Percentiles rank a stretch among this genome's conserved stretches.
Evolutionary conservation across 1,140 invertebrate species (phyloP).

Genomic region (Bombyx mori): DNA sequence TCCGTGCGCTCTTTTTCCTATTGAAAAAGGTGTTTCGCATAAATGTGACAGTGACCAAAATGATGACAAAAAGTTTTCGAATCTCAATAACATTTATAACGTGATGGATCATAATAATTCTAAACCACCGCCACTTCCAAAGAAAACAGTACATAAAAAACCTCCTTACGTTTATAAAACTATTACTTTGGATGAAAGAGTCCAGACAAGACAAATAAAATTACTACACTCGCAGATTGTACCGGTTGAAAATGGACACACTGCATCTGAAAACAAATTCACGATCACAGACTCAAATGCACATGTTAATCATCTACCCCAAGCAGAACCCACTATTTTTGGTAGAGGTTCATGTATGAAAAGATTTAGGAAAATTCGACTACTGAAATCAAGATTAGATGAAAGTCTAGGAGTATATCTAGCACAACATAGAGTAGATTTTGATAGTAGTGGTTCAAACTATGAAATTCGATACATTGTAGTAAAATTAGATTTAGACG

Average conservation of each 20-base stretch:
- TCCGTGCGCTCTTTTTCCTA: conserved; percentile 57
- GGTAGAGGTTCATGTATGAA: conserved; percentile 65
- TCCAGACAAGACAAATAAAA: conserved; percentile 68
- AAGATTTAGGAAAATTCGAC: conserved; percentile 71
- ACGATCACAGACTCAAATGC: conserved; percentile 7
- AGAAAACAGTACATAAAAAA: conserved; percentile 60
- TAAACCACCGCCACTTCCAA: conserved; percentile 62
- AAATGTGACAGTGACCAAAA: conserved; percentile 40
- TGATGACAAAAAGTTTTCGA: conserved; percentile 32
- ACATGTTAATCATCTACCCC: conserved; percentile 8
- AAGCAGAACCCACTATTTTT: conserved; percentile 50
- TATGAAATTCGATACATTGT: conserved; percentile 84
- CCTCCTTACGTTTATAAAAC: conserved; percentile 65
- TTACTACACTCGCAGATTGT: conserved; percentile 61
- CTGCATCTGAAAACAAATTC: conserved; percentile 37
- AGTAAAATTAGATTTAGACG: conserved; percentile 84
- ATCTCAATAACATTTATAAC: conserved; percentile 29
- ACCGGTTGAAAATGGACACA: conserved; percentile 46
- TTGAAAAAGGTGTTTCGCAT: conserved; percentile 42
- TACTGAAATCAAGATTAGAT: conserved; percentile 74
- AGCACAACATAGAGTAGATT: conserved; percentile 74
- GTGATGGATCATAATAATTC: conserved; percentile 42
- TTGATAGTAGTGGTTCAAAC: conserved; percentile 64
- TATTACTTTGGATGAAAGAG: conserved; percentile 64
- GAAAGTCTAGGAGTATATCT: conserved; percentile 80